phyloP scores from a whole-genome alignment of 2,888 invertebrate genomes.

The Drosophila acutilabella region DNA sequence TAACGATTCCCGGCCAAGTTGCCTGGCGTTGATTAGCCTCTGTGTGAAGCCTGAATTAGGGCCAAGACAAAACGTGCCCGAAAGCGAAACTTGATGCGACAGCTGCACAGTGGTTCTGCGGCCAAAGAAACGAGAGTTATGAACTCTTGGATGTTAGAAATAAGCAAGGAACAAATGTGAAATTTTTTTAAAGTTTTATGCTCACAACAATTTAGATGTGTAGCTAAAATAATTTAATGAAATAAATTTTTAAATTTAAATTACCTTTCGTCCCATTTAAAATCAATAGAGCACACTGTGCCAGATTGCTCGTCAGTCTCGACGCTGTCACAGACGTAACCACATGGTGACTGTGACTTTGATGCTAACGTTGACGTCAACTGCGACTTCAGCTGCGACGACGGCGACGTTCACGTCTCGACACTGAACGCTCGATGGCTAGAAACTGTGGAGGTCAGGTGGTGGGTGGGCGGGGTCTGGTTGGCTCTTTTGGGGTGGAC shows the following conservation, averaged over 20 bases:
- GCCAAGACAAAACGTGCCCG: constrained; percentile 79
- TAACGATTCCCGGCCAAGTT: constrained; percentile 78
- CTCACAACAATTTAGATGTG: too few relatives aligned
- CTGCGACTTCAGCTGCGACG: constrained; percentile 11
- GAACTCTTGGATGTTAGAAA: neutral
- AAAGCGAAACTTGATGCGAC: constrained; percentile 73
- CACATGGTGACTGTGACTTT: constrained; percentile 74
- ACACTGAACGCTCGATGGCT: constrained; percentile 28
- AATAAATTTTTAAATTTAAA: too few relatives aligned
- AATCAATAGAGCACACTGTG: constrained; percentile 53
- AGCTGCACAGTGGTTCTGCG: constrained; percentile 48
- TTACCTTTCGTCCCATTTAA: neutral
- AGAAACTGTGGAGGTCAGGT: constrained; percentile 40
- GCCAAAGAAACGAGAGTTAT: neutral
- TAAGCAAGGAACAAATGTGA: too few relatives aligned
- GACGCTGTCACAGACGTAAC: constrained; percentile 76
- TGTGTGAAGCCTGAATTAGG: constrained; percentile 75
- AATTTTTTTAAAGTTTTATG: too few relatives aligned
- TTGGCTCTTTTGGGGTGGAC: constrained; percentile 52
- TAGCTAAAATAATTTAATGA: too few relatives aligned
- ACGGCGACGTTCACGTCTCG: constrained; percentile 34
- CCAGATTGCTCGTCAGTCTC: constrained; percentile 53
- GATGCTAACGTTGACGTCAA: constrained; percentile 44
- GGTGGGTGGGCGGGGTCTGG: neutral
- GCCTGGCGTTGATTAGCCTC: constrained; percentile 81